Base-by-base conservation (phyloP, 2,797 vertebrate species). In the Tenualosa thibaudeaui region DNA sequence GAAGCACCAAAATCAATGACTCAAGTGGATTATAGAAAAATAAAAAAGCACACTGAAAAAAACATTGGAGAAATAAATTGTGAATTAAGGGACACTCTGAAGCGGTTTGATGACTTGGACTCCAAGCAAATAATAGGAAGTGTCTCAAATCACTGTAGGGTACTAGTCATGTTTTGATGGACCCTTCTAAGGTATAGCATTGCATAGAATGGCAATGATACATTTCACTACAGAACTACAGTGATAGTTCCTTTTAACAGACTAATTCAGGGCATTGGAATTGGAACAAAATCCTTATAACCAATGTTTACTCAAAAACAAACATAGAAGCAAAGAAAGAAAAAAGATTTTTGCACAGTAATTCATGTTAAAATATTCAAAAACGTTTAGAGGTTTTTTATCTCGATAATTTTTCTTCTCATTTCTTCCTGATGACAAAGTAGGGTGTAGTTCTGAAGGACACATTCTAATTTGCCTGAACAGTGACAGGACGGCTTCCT, bases 301-400 rank as follows among this genome's bases (percentile, higher is more conserved):
- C 26, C 31, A 71, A 5, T 78, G 71, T 78, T 78, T 78, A 22
- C 71, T 78, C 71, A 78, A 78, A 43, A 78, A 78, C 65, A 78
- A 78, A 46, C 50, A 46, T 1, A 46, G 7, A 46, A 46, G 7
- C 7, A 46, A 31, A 31, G 31, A 31, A 31, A 31, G 0, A 31
- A 31, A 31, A 31, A 31, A 31, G 31, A 1, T 31, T 31, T 71
- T 24, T 71, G 65, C 37, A 22, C 71, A 78, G 9, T 46, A 78
- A 78, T 78, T 46, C 71, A 78, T 78, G 37, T 78, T 78, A 78
- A 78, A 43, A 78, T 37, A 78, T 78, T 78, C 71, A 78, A 31
- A 43, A 43, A 78, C 40, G 22, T 78, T 78, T 78, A 78, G 40
- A 43, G 40, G 2, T 46, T 15, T 71, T 78, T 46, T 78, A 4